Conservation (phyloP, 2,113 vertebrate species). For the Laticauda colubrina region DNA sequence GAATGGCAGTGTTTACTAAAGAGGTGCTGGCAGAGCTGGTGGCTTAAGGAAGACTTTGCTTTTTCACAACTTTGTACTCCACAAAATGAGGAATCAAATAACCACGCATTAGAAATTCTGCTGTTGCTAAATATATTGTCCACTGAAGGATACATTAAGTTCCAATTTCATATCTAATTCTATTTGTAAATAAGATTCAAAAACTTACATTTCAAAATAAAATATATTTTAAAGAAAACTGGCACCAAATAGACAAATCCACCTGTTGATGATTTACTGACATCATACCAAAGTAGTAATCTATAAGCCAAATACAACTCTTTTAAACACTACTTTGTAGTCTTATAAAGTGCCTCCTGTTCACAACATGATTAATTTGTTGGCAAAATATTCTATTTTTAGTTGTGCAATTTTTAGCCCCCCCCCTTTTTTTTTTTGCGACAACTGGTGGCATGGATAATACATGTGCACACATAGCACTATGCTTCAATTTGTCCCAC, state of each 20-base stretch:
- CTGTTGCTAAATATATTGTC: background rate
- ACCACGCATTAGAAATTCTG: background rate
- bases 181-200: background rate
- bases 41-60: conserved; percentile 7
- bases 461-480: background rate
- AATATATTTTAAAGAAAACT: background rate
- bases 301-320: background rate
- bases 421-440: background rate
- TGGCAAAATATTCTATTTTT: background rate
- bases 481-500: background rate
- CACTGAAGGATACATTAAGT: background rate
- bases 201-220: background rate
- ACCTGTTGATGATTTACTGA: background rate
- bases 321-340: background rate
- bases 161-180: background rate
- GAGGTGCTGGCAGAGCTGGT: conserved; percentile 20
- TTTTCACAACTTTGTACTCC: conserved; percentile 5
- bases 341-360: background rate
- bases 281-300: background rate
- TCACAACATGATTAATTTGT: background rate
- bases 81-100: background rate
- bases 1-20: conserved; percentile 34
- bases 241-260: background rate
- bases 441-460: background rate
- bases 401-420: background rate